A percentile compares a stretch with the other conserved stretches of the same genome.
phyloP scores from a whole-genome alignment of 2,113 vertebrate species.

The Amazona guildingii region DNA sequence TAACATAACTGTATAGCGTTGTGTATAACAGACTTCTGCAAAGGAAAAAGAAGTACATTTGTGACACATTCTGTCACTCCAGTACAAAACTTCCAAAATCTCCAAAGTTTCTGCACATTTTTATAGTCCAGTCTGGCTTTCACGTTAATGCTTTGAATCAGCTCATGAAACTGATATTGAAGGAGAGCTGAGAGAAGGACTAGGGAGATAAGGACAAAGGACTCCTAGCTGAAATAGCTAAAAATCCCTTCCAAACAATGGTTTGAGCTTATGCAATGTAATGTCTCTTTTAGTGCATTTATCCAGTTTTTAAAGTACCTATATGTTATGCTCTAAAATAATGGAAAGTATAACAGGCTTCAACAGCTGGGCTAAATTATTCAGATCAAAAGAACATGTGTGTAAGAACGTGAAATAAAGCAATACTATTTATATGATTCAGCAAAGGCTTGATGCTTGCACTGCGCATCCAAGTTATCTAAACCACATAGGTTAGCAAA shows the following conservation, averaged over 20 bases:
- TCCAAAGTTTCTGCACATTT: not conserved
- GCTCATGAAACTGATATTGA: not conserved
- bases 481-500: not conserved
- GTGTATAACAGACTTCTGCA: not conserved
- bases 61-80: not conserved
- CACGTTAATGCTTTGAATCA: constrained; percentile 1
- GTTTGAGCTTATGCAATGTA: not conserved
- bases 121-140: constrained; percentile 2
- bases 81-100: not conserved
- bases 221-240: not conserved
- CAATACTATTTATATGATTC: not conserved
- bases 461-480: not conserved
- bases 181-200: not conserved
- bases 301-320: not conserved
- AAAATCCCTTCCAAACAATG: not conserved
- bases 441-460: not conserved
- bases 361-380: constrained; percentile 1
- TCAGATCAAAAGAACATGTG: not conserved
- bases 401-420: not conserved
- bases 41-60: not conserved
- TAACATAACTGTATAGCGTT: too few species aligned
- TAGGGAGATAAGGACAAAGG: not conserved
- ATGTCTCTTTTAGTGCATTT: not conserved
- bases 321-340: not conserved
- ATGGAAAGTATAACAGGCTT: not conserved